These are phyloP conservation scores for Heteractis magnifica DNA, from an alignment of 92 coral and sea anemone species.

Conservation along the genomic window DNA sequence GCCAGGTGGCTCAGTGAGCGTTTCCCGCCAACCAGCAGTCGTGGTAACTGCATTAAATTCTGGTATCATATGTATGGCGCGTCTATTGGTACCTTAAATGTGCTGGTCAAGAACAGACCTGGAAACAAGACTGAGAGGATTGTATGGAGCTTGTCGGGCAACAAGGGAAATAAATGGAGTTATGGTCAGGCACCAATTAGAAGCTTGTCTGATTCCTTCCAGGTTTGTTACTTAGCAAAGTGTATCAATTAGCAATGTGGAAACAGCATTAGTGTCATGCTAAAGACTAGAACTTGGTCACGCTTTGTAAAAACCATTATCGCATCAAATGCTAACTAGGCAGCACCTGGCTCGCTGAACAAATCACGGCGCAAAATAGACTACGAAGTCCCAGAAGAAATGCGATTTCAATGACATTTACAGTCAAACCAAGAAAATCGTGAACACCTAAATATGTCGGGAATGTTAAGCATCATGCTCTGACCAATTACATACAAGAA, in stretches of 20 bases:
- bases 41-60: conserved; percentile 85
- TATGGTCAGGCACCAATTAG: conserved; percentile 83
- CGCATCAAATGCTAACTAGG: too few species aligned
- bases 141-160: conserved; percentile 90
- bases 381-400: too few species aligned
- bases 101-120: conserved; percentile 78
- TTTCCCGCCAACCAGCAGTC: conserved; percentile 65
- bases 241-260: conserved; percentile 2
- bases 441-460: too few species aligned
- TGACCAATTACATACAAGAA: too few species aligned
- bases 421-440: too few species aligned
- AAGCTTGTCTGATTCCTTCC: conserved; percentile 69
- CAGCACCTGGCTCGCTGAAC: too few species aligned
- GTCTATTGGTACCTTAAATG: conserved; percentile 81
- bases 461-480: too few species aligned
- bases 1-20: conserved; percentile 92
- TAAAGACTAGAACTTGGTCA: too few species aligned
- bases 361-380: too few species aligned
- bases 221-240: conserved; percentile 36
- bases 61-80: conserved; percentile 98
- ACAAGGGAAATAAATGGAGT: conserved; percentile 72
- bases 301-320: too few species aligned
- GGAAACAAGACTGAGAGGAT: conserved; percentile 78
- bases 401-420: too few species aligned
- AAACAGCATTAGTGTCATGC: not conserved